These are phyloP conservation scores for Rhinophrynus dorsalis DNA, from an alignment of 2,797 vertebrate genomes.

Conservation along the genomic window DNA sequence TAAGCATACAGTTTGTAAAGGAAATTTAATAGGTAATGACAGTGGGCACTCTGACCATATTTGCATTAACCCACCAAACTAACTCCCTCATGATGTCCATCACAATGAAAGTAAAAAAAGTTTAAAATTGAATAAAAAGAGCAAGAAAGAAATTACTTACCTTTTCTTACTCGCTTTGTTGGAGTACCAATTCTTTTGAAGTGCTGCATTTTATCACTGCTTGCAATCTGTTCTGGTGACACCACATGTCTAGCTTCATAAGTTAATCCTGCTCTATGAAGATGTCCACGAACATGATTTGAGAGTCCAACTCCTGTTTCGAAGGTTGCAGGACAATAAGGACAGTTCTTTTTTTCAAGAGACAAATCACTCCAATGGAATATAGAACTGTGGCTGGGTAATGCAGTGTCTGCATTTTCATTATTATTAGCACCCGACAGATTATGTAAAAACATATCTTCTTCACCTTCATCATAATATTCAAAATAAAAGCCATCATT, in stretches of 20 bases:
- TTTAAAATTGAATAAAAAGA: conserved; percentile 42
- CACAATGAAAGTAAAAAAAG: too few species aligned
- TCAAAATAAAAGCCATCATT: conserved; percentile 80
- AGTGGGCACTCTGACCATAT: too few species aligned
- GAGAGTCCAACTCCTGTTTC: conserved; percentile 96
- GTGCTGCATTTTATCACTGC: conserved; percentile 87
- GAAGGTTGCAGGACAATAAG: conserved; percentile 92
- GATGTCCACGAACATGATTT: conserved; percentile 94
- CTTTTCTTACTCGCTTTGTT: conserved; percentile 87
- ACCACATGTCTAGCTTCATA: conserved; percentile 90
- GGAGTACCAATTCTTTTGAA: conserved; percentile 83
- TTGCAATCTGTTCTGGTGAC: conserved; percentile 87
- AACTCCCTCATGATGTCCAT: too few species aligned
- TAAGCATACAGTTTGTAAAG: too few species aligned
- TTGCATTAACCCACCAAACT: too few species aligned
- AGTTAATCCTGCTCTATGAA: conserved; percentile 90
- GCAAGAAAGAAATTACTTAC: conserved; percentile 62
- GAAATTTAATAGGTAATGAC: too few species aligned
- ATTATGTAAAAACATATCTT: conserved; percentile 70
- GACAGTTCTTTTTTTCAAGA: conserved; percentile 81
- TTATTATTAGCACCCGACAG: conserved; percentile 73
- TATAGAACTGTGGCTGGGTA: conserved; percentile 73
- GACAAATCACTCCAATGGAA: conserved; percentile 80
- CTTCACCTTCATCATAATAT: conserved; percentile 73
- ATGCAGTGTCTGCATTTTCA: conserved; percentile 69